Evolutionary conservation across 2,797 vertebrate genomes (phyloP).

Genomic region (Holocentrus rufus): DNA sequence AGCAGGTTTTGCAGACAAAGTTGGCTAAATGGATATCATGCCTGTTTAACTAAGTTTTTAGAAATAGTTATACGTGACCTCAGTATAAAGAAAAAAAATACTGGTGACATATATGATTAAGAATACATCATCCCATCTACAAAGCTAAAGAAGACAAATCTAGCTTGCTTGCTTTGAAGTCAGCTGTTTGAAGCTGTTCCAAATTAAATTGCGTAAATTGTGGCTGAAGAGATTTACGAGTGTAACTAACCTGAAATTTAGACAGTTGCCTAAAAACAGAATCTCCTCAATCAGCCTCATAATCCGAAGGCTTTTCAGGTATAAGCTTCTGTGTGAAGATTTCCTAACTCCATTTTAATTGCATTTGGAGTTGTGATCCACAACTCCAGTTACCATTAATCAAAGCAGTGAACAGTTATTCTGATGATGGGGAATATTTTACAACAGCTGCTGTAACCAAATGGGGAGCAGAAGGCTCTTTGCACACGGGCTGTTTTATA

Average conservation of each 20-base stretch:
- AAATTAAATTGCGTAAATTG: constrained; percentile 40
- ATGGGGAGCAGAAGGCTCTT: constrained; percentile 47
- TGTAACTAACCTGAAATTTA: constrained; percentile 45
- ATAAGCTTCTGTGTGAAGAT: constrained; percentile 18
- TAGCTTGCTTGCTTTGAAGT: constrained; percentile 48
- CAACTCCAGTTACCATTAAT: constrained; percentile 49
- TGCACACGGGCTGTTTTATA: constrained; percentile 63
- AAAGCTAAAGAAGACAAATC: constrained; percentile 51
- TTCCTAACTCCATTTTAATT: constrained; percentile 12
- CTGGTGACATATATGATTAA: constrained; percentile 54
- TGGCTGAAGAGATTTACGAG: constrained; percentile 34
- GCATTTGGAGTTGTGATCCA: constrained; percentile 36
- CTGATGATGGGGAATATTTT: constrained; percentile 58
- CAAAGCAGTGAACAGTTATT: constrained; percentile 51
- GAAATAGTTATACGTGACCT: constrained; percentile 30
- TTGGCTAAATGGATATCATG: constrained; percentile 22
- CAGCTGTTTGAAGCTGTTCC: constrained; percentile 44
- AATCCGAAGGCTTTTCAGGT: constrained; percentile 13
- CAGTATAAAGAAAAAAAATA: constrained; percentile 15
- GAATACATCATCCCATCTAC: constrained; percentile 48
- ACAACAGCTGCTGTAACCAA: constrained; percentile 71
- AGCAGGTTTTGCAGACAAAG: constrained; percentile 15
- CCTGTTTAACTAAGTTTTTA: background rate
- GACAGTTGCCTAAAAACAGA: constrained; percentile 13
- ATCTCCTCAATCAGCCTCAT: constrained; percentile 3